Percentiles rank a stretch among this genome's conserved stretches.
Conservation (phyloP, 2,888 invertebrate genomes). For the Agonopterix heracliana region DNA sequence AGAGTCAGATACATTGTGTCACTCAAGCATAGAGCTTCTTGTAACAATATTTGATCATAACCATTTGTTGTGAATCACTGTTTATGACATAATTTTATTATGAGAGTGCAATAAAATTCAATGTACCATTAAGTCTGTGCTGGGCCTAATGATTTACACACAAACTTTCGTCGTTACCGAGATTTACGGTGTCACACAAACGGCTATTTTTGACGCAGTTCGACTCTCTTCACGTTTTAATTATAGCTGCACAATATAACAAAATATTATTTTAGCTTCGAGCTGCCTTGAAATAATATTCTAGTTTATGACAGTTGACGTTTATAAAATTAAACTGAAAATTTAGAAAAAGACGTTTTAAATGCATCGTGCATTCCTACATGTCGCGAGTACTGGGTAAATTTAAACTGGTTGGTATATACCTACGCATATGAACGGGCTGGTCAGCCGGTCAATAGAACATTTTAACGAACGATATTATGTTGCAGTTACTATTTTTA, state of each 20-base stretch:
- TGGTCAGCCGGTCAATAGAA: no score
- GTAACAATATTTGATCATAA: constrained; percentile 13
- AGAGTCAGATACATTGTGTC: no score
- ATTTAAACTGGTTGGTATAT: no score
- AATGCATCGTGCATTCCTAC: no score
- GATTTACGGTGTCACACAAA: constrained; percentile 67
- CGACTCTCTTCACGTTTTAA: constrained; percentile 66
- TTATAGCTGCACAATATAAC: constrained; percentile 66
- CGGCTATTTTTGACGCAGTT: constrained; percentile 61
- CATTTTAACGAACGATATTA: background rate
- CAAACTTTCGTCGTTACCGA: constrained; percentile 59
- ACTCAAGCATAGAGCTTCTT: no score
- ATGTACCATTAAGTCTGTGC: constrained; percentile 53
- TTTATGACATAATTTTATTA: constrained; percentile 52
- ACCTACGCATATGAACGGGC: no score
- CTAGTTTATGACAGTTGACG: constrained; percentile 30
- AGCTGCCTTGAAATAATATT: constrained; percentile 51
- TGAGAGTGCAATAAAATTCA: constrained; percentile 58
- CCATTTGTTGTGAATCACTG: constrained; percentile 43
- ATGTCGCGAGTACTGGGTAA: no score
- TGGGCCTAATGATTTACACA: constrained; percentile 56
- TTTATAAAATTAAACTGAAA: constrained; percentile 5
- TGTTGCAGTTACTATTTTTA: background rate
- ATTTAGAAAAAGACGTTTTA: no score
- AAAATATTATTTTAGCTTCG: constrained; percentile 54